Base-by-base conservation (phyloP, 2,888 invertebrate genomes). In the Tetragnatha montana region DNA sequence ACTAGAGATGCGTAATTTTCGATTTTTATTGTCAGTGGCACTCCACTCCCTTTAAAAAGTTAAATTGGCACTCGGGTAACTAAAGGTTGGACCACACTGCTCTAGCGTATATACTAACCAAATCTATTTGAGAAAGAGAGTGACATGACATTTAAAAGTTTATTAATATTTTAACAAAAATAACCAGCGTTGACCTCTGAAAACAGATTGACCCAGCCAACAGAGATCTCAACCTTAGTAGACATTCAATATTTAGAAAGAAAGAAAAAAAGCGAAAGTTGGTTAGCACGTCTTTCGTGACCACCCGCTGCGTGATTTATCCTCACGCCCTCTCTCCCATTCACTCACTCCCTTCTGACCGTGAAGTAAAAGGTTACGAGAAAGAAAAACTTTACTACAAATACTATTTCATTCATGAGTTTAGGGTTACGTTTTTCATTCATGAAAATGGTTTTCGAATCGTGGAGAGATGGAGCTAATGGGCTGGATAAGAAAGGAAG, bases 251-350 rank as follows among this genome's bases (percentile, higher is more conserved):
- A 35, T 74, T 47, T 10, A 35, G 1, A 35, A 35, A n/a, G n/a
- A n/a, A n/a, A n/a, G n/a, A n/a, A 35, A 35, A 35, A 35, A 35
- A 35, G 22, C 74, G 47, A 47, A 4, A 74, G 47, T 71, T 22
- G 10, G 17, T 8, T 50, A 50, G 49, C 73, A 73, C 81, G 73
- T 14, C 73, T 60, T 80, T 80, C 87, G 88, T 88, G 88, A 88
- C 79, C 50, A 50, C 10, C 22, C 49, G 22, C 21, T 60, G 50
- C 88, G 88, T 88, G 88, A 78, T 73, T 60, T 88, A 88, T 78
- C 79, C 78, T 88, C 88, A 88, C 88, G 83, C 51, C 22, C 50
- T 60, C n/a, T 82, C 35, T 60, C 17, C 60, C 49, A 14, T 17
- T 51, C 17, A 51, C 22, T 60, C 78, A 78, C 51, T 78, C 60